Base-by-base conservation (phyloP, 23 tunicate species). In the Ciona savignyi region DNA sequence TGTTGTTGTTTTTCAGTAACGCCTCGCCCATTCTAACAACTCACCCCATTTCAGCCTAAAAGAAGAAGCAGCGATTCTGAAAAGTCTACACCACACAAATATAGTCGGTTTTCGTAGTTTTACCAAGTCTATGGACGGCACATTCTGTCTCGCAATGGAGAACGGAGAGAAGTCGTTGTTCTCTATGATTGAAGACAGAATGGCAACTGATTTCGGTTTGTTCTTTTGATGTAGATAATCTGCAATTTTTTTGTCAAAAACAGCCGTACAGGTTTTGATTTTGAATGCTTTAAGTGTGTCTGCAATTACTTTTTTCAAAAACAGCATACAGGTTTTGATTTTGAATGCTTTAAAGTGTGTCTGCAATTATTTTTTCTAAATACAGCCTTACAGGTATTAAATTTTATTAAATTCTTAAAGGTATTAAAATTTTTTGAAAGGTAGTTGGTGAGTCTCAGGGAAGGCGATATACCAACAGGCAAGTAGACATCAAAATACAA, bases 31-130 rank as follows among this genome's bases (percentile, higher is more conserved):
- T n/a, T n/a, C n/a, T n/a, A n/a, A n/a, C n/a, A n/a, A n/a, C n/a
- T n/a, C n/a, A n/a, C n/a, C n/a, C n/a, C 73, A 23, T 20, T 60
- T 21, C 48, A 88, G 96, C 35, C 31, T 88, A 62, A 67, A 73
- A 30, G 83, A 81, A 0, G 96, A 88, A 67, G 87, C 96, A 21
- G 35, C 63, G 19, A 88, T 88, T 32, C 68, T 88, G 66, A 82
- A 78, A 49, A 28, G 70, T 1, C 75, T 88, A 1, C 30, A 72
- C 26, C 96, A 88, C 71, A 62, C 66, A 23, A 88, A 88, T 63
- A 88, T 88, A 31, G 80, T 88, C 6, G 96, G 96, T 2, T 88
- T 81, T 60, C 96, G 96, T 3, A 77, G 80, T 0, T 78, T 88
- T 30, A 29, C 62, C 35, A 65, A 73, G 26, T 26, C 75, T 22